Evolutionary conservation across 2,888 invertebrate genomes (phyloP).

Genomic region (Cheilosia vernalis): DNA sequence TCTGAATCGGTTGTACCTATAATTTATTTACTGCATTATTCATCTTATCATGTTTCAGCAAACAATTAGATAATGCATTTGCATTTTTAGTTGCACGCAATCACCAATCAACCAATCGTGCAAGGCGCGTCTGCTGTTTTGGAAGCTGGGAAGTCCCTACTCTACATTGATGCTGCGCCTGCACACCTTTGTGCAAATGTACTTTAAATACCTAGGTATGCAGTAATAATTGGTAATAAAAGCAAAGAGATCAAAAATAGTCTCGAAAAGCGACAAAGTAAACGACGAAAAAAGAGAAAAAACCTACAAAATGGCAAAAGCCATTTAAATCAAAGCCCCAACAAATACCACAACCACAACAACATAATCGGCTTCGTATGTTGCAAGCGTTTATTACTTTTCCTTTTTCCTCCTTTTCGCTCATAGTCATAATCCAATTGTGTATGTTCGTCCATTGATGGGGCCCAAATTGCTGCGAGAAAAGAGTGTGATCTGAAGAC

Average conservation of each 20-base stretch:
- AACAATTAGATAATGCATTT: conserved; percentile 17
- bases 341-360: conserved; percentile 24
- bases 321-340: conserved; percentile 19
- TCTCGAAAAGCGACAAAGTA: conserved; percentile 6
- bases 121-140: neutral
- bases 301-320: conserved; percentile 38
- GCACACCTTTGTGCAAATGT: neutral
- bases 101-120: conserved; percentile 9
- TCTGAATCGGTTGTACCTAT: neutral
- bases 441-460: conserved; percentile 28
- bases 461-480: conserved; percentile 25
- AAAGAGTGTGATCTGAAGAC: conserved; percentile 38
- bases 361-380: conserved; percentile 50
- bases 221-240: conserved; percentile 1
- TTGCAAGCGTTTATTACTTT: conserved; percentile 36
- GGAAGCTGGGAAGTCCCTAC: conserved; percentile 16
- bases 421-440: conserved; percentile 36
- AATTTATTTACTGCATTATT: too few relatives aligned
- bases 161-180: neutral
- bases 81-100: conserved; percentile 39
- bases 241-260: conserved; percentile 4
- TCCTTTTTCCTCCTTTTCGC: conserved; percentile 15
- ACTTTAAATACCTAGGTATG: neutral
- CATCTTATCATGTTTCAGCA: neutral
- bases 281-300: neutral